Evolutionary conservation across 2,113 vertebrate genomes (phyloP).

Genomic region (Mus pahari): DNA sequence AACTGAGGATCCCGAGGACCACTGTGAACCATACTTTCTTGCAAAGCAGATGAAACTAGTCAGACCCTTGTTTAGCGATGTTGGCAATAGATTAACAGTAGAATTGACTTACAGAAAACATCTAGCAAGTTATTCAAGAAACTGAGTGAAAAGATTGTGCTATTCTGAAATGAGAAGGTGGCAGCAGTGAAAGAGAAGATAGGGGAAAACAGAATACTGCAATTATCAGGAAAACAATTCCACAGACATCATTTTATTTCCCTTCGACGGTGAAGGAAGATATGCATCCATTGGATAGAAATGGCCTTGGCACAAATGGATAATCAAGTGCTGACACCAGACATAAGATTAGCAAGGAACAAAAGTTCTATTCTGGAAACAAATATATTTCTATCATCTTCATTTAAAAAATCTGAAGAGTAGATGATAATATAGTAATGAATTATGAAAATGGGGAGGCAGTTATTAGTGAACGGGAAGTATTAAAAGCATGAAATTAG

Average conservation of each 20-base stretch:
- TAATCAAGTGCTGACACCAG: not conserved
- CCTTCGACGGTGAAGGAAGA: not conserved
- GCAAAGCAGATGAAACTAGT: not conserved
- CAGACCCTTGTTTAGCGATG: not conserved
- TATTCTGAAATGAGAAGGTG: not conserved
- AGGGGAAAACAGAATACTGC: not conserved
- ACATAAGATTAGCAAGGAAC: not conserved
- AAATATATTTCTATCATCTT: not conserved
- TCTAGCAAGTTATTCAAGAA: not conserved
- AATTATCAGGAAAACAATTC: not conserved
- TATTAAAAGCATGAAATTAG: conserved; percentile 39
- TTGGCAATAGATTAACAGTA: not conserved
- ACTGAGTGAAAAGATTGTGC: not conserved
- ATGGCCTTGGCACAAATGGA: not conserved
- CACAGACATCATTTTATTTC: not conserved
- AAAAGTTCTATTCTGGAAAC: conserved; percentile 2
- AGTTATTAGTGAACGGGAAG: not conserved
- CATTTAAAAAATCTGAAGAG: conserved; percentile 19
- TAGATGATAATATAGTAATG: not conserved
- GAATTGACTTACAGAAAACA: not conserved
- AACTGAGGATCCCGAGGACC: not conserved
- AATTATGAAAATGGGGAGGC: not conserved
- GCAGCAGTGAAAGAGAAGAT: not conserved
- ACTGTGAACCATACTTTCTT: not conserved
- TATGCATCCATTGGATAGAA: not conserved